Conservation (phyloP, 2,113 vertebrate genomes). For the Gavialis gangeticus region DNA sequence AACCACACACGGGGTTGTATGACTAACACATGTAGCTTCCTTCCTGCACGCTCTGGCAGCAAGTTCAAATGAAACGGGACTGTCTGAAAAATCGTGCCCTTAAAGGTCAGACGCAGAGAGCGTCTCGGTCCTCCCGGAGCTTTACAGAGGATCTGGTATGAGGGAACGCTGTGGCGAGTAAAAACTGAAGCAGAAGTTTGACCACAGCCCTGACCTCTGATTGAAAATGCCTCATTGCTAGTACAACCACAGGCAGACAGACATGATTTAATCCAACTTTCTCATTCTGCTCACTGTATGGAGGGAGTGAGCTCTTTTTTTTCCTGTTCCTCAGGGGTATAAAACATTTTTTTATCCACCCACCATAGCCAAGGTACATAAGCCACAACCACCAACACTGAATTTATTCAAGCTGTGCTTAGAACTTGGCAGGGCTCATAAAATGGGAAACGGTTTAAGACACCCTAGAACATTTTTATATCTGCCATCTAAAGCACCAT, state of each 20-base stretch:
- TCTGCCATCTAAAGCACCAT: not conserved
- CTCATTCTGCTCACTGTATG: conserved; percentile 11
- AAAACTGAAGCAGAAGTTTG: conserved; percentile 68
- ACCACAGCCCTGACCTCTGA: conserved; percentile 73
- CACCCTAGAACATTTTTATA: conserved; percentile 48
- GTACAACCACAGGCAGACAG: conserved; percentile 71
- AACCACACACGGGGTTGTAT: conserved; percentile 58
- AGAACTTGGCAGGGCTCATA: conserved; percentile 41
- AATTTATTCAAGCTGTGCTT: conserved; percentile 61
- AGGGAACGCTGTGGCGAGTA: conserved; percentile 64
- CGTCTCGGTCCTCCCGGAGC: conserved; percentile 59
- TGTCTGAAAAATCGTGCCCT: conserved; percentile 68
- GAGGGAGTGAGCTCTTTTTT: not conserved
- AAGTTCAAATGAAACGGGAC: conserved; percentile 66
- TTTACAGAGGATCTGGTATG: conserved; percentile 62
- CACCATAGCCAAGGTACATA: conserved; percentile 51
- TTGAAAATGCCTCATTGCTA: conserved; percentile 73
- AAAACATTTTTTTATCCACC: conserved; percentile 49
- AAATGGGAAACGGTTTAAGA: conserved; percentile 25
- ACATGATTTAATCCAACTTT: conserved; percentile 74
- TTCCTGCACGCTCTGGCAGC: conserved; percentile 71
- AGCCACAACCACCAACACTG: conserved; percentile 42
- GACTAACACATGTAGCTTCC: conserved; percentile 82
- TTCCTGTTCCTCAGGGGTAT: conserved; percentile 25
- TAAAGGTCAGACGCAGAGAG: conserved; percentile 64